Percentiles rank a stretch among this genome's conserved stretches.
These are phyloP conservation scores for Melanogrammus aeglefinus DNA, from an alignment of 2,797 vertebrate species.

Conservation along the genomic window DNA sequence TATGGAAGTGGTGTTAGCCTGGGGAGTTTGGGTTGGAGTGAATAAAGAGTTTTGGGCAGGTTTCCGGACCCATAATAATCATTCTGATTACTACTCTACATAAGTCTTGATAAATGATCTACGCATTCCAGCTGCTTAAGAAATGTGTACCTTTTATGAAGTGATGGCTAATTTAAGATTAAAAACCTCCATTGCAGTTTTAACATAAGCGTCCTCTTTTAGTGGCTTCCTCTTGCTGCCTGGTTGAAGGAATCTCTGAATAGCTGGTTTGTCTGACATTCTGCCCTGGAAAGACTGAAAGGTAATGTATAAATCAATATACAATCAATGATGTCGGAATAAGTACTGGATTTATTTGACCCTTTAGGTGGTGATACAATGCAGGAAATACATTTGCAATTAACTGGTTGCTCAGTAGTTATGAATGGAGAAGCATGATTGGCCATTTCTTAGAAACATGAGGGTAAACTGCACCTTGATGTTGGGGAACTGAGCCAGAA, in stretches of 20 bases:
- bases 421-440: neutral
- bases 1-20: conserved; percentile 43
- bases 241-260: conserved; percentile 81
- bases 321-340: neutral
- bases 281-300: neutral
- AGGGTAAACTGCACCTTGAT: conserved; percentile 71
- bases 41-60: conserved; percentile 56
- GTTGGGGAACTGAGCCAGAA: conserved; percentile 73
- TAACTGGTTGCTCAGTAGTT: neutral
- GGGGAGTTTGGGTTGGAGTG: conserved; percentile 30
- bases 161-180: neutral
- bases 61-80: neutral
- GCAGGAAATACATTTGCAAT: neutral
- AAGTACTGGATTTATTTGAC: neutral
- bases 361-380: neutral
- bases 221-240: conserved; percentile 80
- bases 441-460: neutral
- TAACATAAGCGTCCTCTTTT: conserved; percentile 53
- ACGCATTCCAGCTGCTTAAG: neutral
- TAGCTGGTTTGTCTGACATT: conserved; percentile 67
- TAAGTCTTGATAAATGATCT: neutral
- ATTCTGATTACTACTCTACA: neutral
- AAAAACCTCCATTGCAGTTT: conserved; percentile 62
- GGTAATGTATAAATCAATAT: neutral
- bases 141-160: neutral